Evolutionary conservation across 2,888 invertebrate species (phyloP), one percentile per base, ranked within the genome.

Genomic region (Nephrocerus scutellatus): DNA sequence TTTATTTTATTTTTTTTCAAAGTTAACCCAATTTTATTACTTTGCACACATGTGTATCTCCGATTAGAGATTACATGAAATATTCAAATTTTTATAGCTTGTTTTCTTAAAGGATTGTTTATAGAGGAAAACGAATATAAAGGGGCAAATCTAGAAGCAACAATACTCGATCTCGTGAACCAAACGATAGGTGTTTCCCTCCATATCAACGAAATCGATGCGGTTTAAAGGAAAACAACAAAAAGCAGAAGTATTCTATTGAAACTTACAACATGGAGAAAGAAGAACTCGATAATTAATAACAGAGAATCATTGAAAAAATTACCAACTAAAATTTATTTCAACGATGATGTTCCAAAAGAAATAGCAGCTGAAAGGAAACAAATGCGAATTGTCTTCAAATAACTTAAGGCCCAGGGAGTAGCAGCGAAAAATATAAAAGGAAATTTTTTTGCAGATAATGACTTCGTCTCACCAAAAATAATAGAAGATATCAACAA

Each of bases 331-430:
- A 23, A 33, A 20, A 23, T 33, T n/a, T 24, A 20, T 20, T 33
- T 33, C 13, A 33, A 24, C 15, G 23, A 33, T n/a, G 32, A 33
- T 15, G 16, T 24, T 10, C 24, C 29, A 29, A 29, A 29, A 10
- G 29, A 18, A 18, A 18, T 29, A 6, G 29, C 18, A 29, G 3
- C 4, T 6, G 2, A 29, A 29, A 16, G n/a, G n/a, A n/a, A n/a
- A n/a, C n/a, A n/a, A n/a, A n/a, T n/a, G n/a, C n/a, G n/a, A n/a
- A n/a, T n/a, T n/a, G n/a, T n/a, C n/a, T n/a, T n/a, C n/a, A n/a
- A n/a, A n/a, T n/a, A n/a, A n/a, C n/a, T n/a, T n/a, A n/a, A n/a
- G n/a, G n/a, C n/a, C n/a, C n/a, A n/a, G n/a, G n/a, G n/a, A n/a
- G n/a, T n/a, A n/a, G n/a, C n/a, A n/a, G n/a, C n/a, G n/a, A n/a